Evolutionary conservation across 1,140 invertebrate species (phyloP), one percentile per base, ranked within the genome.

Genomic region (Brachystomella parvula): DNA sequence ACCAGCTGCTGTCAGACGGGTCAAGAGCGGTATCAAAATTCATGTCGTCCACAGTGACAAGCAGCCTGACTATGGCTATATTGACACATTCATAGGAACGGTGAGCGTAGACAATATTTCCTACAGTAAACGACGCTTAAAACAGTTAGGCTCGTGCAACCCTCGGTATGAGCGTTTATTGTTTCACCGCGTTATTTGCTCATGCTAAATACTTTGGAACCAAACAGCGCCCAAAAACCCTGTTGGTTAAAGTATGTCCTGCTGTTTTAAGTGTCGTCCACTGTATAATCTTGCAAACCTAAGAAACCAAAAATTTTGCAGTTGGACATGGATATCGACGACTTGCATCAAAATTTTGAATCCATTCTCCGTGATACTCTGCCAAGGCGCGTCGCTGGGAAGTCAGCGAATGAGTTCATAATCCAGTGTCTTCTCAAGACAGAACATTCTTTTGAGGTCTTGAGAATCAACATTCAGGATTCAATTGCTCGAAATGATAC

Each of bases 311-410:
- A 62, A 71, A 60, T 44, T 67, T 82, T 82, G 71, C 73, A 88
- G 86, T 74, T 91, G 30, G 77, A 85, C 71, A 91, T 91, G 88
- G 82, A 86, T 9, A 71, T 73, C 1, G 78, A 83, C 66, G 78
- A 86, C 44, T 78, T 92, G 53, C 85, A 86, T 75, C 85, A 85
- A 69, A 92, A 92, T 76, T 82, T 90, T 70, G 74, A 74, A 47
- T 75, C 78, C 0, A 65, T 89, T 58, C 64, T 91, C 24, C 78
- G 83, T 66, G 84, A 89, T 76, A 73, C 90, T 57, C 77, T 86
- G 70, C 71, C 69, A 1, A 78, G 78, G 49, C 81, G 82, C 67
- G 86, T 86, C 12, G 86, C 84, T 74, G 77, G 83, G 49, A 78
- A 82, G 61, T 85, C 83, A 9, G 73, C 78, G 28, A 32, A 71